Percentiles rank a stretch among this genome's conserved stretches.
Conservation (phyloP, 1,140 invertebrate genomes). For the Meloidogyne floridensis region DNA sequence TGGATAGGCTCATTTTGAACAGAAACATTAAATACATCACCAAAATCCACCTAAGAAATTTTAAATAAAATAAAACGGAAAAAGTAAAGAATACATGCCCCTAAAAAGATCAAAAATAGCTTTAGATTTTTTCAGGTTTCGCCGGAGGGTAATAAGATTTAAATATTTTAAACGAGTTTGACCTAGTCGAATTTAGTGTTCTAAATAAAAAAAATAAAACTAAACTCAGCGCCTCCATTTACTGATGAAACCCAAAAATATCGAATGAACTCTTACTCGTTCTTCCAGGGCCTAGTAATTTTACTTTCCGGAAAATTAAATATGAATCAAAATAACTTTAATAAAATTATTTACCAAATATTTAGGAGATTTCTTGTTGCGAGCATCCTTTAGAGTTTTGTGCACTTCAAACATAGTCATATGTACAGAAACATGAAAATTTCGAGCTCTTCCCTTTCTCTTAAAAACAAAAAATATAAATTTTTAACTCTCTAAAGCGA, state of each 20-base stretch:
- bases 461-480: background rate
- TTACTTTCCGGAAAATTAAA: too few species aligned
- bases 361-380: conserved; percentile 28
- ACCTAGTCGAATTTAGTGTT: too few species aligned
- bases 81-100: background rate
- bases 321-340: too few species aligned
- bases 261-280: too few species aligned
- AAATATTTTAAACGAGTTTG: too few species aligned
- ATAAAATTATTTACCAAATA: conserved; percentile 32
- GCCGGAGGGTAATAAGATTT: too few species aligned
- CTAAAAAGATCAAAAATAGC: too few species aligned
- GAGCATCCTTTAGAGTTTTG: conserved; percentile 36
- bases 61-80: too few species aligned
- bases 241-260: too few species aligned
- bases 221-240: background rate
- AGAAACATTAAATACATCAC: background rate
- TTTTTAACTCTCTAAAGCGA: background rate
- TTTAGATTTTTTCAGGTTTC: too few species aligned
- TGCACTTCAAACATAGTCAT: conserved; percentile 37
- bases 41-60: background rate
- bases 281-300: too few species aligned
- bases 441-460: conserved; percentile 26
- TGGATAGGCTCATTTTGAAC: conserved; percentile 33
- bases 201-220: background rate
- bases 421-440: conserved; percentile 25